Percentiles rank a stretch among this genome's conserved stretches.
phyloP scores from a whole-genome alignment of 1,140 invertebrate genomes.

The Drosophila repleta region DNA sequence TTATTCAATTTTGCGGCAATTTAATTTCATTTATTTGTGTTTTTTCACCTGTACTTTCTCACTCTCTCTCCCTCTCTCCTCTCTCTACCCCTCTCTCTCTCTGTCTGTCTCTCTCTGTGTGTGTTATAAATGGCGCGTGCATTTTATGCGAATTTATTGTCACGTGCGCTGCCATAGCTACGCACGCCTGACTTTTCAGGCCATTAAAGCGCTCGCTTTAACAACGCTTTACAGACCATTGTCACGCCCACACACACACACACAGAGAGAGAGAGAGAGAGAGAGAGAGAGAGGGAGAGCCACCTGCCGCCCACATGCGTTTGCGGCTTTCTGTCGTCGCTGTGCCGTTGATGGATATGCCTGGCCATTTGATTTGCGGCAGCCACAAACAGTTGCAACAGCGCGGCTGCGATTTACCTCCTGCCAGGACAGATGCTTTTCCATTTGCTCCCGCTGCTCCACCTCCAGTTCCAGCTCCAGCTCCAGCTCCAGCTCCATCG shows the following conservation, averaged over 20 bases:
- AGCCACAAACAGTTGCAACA: slow-evolving; percentile 35
- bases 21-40: slow-evolving; percentile 74
- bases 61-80: background rate
- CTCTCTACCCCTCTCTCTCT: no score
- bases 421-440: slow-evolving; percentile 27
- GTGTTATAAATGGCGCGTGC: slow-evolving; percentile 21
- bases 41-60: slow-evolving; percentile 21
- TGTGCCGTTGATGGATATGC: slow-evolving; percentile 39
- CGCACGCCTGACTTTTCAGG: background rate
- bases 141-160: slow-evolving; percentile 36
- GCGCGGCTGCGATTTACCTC: slow-evolving; percentile 29
- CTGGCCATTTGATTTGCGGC: slow-evolving; percentile 36
- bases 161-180: slow-evolving; percentile 14
- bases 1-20: slow-evolving; percentile 77
- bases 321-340: slow-evolving; percentile 19
- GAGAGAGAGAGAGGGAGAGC: background rate
- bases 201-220: slow-evolving; percentile 1
- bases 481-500: slow-evolving; percentile 30
- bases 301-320: background rate
- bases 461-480: slow-evolving; percentile 29
- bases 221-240: background rate
- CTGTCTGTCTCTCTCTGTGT: slow-evolving; percentile 6
- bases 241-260: background rate
- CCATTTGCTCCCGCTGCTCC: slow-evolving; percentile 16
- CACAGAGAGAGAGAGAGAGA: background rate